phyloP scores from a whole-genome alignment of 1,140 invertebrate genomes.

The Aphaenogaster ashmeadi region DNA sequence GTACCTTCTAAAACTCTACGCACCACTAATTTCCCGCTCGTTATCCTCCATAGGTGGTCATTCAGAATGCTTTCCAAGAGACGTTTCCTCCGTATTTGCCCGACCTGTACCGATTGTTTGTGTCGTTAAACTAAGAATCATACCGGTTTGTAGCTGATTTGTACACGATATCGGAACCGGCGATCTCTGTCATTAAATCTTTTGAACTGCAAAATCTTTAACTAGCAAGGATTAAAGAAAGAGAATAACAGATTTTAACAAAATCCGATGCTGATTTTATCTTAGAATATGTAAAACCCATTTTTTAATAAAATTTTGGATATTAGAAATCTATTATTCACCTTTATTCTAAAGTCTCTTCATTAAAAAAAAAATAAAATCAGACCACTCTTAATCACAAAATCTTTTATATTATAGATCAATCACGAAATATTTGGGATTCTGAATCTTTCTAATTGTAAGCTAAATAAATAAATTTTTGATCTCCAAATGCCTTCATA shows the following conservation, averaged over 20 bases:
- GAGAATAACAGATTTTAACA: background rate
- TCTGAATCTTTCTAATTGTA: background rate
- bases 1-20: constrained; percentile 77
- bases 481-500: background rate
- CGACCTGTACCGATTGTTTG: constrained; percentile 47
- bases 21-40: constrained; percentile 84
- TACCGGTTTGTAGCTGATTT: constrained; percentile 34
- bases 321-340: background rate
- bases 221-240: too few species aligned
- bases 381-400: background rate
- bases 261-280: background rate
- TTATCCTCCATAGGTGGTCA: constrained; percentile 78
- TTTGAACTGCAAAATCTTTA: background rate
- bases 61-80: constrained; percentile 68
- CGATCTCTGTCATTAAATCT: background rate
- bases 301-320: background rate
- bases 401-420: background rate
- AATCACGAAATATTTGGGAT: background rate
- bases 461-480: background rate
- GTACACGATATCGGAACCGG: background rate
- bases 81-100: constrained; percentile 71
- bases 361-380: background rate
- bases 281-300: background rate
- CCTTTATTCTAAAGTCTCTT: background rate
- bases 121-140: constrained; percentile 33